Evolutionary conservation across 1,140 invertebrate genomes (phyloP).

Genomic region (Drosophila trapezifrons): DNA sequence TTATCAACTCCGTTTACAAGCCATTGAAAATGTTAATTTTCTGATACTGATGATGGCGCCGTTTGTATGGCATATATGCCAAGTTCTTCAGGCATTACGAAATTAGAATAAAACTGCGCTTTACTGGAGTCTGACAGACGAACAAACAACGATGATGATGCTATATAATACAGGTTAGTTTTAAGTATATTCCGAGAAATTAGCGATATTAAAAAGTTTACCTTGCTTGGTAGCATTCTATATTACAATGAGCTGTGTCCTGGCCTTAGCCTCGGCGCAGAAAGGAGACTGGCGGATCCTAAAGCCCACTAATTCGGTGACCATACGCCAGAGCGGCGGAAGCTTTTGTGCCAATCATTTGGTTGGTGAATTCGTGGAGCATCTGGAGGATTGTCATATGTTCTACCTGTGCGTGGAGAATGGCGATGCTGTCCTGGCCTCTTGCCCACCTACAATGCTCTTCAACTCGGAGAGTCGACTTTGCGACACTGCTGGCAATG

Average conservation of each 20-base stretch:
- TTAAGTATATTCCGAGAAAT: not conserved
- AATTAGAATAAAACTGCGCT: constrained; percentile 74
- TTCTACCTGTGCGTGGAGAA: constrained; percentile 76
- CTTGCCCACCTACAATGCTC: constrained; percentile 73
- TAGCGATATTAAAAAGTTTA: not conserved
- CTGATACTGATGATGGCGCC: constrained; percentile 57
- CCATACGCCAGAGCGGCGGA: constrained; percentile 60
- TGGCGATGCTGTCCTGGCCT: constrained; percentile 70
- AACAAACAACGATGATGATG: constrained; percentile 20
- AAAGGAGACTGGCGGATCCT: constrained; percentile 10
- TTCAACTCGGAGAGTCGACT: constrained; percentile 71
- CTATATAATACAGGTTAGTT: constrained; percentile 27
- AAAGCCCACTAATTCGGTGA: constrained; percentile 72
- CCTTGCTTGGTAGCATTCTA: not conserved
- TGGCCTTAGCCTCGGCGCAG: not conserved
- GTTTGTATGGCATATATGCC: constrained; percentile 57
- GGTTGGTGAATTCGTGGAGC: constrained; percentile 68
- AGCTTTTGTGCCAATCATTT: constrained; percentile 59
- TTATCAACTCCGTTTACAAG: constrained; percentile 63
- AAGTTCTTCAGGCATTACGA: constrained; percentile 59
- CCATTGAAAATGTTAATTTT: constrained; percentile 76
- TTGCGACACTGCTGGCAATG: constrained; percentile 68
- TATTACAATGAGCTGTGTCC: constrained; percentile 6
- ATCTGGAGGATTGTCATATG: constrained; percentile 66
- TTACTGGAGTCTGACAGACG: constrained; percentile 55